Evolutionary conservation across 2,113 vertebrate species (phyloP).

Genomic region (Vanacampus margaritifer): DNA sequence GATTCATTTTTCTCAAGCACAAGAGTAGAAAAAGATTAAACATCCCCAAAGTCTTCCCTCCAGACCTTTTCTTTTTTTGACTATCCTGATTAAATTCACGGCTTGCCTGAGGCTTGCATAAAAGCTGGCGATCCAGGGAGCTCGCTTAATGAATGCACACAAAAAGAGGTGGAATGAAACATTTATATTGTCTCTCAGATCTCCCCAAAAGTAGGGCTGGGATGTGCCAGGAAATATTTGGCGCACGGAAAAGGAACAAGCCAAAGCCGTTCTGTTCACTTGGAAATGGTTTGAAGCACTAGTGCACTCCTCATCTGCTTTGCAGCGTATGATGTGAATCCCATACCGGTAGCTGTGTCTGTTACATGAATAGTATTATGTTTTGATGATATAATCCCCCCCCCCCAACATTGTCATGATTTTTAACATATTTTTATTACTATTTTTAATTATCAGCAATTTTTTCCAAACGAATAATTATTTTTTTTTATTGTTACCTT

Average conservation of each 20-base stretch:
- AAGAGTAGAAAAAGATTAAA: slow-evolving; percentile 24
- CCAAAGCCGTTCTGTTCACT: not conserved
- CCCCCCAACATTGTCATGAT: no score
- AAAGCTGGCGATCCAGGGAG: slow-evolving; percentile 63
- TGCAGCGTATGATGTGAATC: no score
- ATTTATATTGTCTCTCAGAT: slow-evolving; percentile 60
- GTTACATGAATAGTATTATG: not conserved
- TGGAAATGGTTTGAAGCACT: not conserved
- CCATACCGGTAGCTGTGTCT: no score
- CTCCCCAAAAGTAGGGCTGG: slow-evolving; percentile 36
- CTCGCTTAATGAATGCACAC: slow-evolving; percentile 26
- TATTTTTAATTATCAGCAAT: no score
- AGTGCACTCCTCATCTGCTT: not conserved
- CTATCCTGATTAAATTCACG: slow-evolving; percentile 56
- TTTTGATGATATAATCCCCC: no score
- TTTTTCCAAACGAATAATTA: no score
- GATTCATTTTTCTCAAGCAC: slow-evolving; percentile 8
- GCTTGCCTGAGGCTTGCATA: slow-evolving; percentile 53
- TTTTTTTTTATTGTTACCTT: no score
- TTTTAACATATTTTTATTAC: no score
- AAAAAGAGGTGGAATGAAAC: slow-evolving; percentile 54
- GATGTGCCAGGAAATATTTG: slow-evolving; percentile 28
- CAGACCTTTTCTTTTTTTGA: slow-evolving; percentile 26
- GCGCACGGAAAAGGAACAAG: not conserved
- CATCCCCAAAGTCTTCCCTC: slow-evolving; percentile 30